Conservation (phyloP, 1,140 invertebrate species). For the Stegodyphus mimosarum region DNA sequence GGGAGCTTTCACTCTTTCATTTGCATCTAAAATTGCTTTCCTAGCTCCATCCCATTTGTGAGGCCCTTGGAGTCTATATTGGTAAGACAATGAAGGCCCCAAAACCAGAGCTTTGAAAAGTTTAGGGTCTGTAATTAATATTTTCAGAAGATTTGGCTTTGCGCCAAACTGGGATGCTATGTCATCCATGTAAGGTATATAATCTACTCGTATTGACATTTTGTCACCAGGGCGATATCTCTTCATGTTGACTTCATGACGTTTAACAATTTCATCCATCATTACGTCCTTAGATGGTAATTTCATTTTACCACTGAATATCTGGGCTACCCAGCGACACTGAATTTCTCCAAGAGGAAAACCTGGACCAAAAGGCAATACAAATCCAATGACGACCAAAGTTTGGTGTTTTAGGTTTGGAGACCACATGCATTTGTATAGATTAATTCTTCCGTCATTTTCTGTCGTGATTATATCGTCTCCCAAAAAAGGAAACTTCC, state of each 20-base stretch:
- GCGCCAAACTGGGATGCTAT: constrained; percentile 66
- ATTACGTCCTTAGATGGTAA: constrained; percentile 55
- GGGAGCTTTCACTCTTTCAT: constrained; percentile 51
- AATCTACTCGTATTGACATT: constrained; percentile 69
- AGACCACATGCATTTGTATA: constrained; percentile 70
- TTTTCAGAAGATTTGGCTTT: constrained; percentile 65
- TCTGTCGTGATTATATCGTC: constrained; percentile 60
- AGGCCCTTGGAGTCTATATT: constrained; percentile 70
- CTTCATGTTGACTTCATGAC: constrained; percentile 36
- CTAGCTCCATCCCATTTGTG: constrained; percentile 68
- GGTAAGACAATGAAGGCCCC: constrained; percentile 70
- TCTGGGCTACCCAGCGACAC: constrained; percentile 66
- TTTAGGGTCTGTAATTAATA: constrained; percentile 66
- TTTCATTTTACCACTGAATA: constrained; percentile 55
- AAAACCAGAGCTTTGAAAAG: constrained; percentile 66
- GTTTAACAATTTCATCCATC: constrained; percentile 56
- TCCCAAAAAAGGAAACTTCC: constrained; percentile 67
- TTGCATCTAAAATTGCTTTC: constrained; percentile 65
- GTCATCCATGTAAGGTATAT: constrained; percentile 66
- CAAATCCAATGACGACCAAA: constrained; percentile 71
- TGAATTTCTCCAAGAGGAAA: constrained; percentile 72
- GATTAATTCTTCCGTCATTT: constrained; percentile 68
- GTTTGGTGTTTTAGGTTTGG: constrained; percentile 65
- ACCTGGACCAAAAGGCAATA: constrained; percentile 71
- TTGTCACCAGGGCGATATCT: constrained; percentile 60